Evolutionary conservation across 2,888 invertebrate genomes (phyloP).

Genomic region (Cephus nigrinus): DNA sequence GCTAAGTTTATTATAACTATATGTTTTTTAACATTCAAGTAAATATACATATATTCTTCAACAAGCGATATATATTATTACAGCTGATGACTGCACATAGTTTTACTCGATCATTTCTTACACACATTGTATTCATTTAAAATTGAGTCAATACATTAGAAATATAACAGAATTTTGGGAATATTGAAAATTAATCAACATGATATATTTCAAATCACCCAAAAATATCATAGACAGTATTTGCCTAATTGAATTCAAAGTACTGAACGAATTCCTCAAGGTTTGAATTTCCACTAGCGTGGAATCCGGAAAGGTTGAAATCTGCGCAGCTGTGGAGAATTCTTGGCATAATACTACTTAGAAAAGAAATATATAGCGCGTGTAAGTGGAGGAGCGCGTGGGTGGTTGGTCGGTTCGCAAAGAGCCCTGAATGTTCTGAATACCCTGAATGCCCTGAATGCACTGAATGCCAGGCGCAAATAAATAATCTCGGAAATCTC

Average conservation of each 20-base stretch:
- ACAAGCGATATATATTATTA: too few species aligned
- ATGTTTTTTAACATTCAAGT: neutral
- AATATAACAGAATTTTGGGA: neutral
- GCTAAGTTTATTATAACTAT: neutral
- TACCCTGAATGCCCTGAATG: conserved; percentile 12
- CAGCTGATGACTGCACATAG: neutral
- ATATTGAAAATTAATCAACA: neutral
- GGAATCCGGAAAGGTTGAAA: conserved; percentile 38
- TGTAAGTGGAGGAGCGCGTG: conserved; percentile 10
- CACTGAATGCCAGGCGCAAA: conserved; percentile 17
- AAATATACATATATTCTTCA: neutral
- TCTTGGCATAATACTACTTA: conserved; percentile 40
- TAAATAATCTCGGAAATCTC: conserved; percentile 51
- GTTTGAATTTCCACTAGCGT: conserved; percentile 29
- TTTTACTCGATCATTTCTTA: neutral
- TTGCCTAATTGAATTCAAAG: neutral
- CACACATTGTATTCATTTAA: neutral
- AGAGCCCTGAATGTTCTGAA: neutral
- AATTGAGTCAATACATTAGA: neutral
- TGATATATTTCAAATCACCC: neutral
- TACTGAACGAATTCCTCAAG: neutral
- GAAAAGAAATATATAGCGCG: conserved; percentile 6
- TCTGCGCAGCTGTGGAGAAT: conserved; percentile 41
- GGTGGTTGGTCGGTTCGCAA: conserved; percentile 8
- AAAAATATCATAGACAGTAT: neutral